Conservation (phyloP, 2,113 vertebrate genomes). For the Cinclus cinclus region DNA sequence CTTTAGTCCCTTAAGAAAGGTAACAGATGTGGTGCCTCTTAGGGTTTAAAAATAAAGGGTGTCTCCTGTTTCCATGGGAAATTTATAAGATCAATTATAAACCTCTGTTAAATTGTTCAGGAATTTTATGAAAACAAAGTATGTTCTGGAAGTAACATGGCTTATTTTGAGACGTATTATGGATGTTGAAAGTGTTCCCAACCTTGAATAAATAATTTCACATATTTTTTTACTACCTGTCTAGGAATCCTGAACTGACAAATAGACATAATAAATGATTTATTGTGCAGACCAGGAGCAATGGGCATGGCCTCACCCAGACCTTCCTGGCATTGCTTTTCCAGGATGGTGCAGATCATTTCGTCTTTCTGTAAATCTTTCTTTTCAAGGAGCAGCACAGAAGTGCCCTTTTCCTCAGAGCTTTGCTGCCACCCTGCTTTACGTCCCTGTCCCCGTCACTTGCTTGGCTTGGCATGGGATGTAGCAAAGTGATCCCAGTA, state of each 20-base stretch:
- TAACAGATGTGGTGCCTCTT: neutral
- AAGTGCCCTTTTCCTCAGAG: neutral
- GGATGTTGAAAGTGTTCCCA: neutral
- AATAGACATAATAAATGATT: slow-evolving; percentile 50
- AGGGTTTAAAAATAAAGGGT: neutral
- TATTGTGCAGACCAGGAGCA: slow-evolving; percentile 31
- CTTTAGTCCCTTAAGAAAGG: neutral
- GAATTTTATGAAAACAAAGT: neutral
- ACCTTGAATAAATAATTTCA: slow-evolving; percentile 47
- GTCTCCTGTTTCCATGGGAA: neutral
- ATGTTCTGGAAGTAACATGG: neutral
- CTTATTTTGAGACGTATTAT: slow-evolving; percentile 2
- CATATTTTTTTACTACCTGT: slow-evolving; percentile 1
- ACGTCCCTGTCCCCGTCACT: neutral
- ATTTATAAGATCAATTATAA: neutral
- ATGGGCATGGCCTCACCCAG: neutral
- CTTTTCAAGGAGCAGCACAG: neutral
- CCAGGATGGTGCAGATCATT: too few relatives aligned
- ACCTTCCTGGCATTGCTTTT: neutral
- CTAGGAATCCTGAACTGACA: slow-evolving; percentile 7
- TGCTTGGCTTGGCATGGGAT: neutral
- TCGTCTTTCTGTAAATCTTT: neutral
- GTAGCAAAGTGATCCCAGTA: neutral
- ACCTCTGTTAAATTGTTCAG: neutral
- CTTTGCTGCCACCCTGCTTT: neutral